Evolutionary conservation across 2,113 vertebrate genomes (phyloP).

Genomic region (Caracal caracal): DNA sequence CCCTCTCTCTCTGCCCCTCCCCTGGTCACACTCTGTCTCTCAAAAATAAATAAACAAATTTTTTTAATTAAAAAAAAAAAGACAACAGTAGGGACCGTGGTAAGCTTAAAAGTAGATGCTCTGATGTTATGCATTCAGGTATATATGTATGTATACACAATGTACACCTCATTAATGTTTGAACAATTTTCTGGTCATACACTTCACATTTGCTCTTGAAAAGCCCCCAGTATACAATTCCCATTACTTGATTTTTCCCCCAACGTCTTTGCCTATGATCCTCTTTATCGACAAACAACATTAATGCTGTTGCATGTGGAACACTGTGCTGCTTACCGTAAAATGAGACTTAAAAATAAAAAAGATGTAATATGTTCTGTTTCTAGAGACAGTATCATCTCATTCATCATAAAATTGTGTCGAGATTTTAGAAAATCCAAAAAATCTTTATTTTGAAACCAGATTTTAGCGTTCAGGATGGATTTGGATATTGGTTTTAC

Average conservation of each 20-base stretch:
- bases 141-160: not conserved
- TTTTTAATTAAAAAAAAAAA: not conserved
- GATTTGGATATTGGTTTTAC: not conserved
- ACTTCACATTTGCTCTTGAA: not conserved
- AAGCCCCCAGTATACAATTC: not conserved
- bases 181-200: not conserved
- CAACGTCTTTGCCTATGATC: not conserved
- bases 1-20: too few relatives aligned
- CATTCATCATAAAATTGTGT: not conserved
- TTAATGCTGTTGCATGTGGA: not conserved
- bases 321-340: not conserved
- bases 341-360: not conserved
- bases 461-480: not conserved
- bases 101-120: not conserved
- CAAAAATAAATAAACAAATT: too few relatives aligned
- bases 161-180: not conserved
- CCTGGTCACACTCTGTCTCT: too few relatives aligned
- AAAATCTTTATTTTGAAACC: not conserved
- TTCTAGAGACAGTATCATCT: not conserved
- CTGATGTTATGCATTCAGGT: not conserved
- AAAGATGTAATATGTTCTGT: not conserved
- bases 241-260: not conserved
- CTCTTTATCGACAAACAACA: not conserved
- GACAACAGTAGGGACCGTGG: rapidly evolving
- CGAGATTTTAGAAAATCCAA: not conserved